Evolutionary conservation across 2,113 vertebrate species (phyloP).

Genomic region (Mirounga angustirostris): DNA sequence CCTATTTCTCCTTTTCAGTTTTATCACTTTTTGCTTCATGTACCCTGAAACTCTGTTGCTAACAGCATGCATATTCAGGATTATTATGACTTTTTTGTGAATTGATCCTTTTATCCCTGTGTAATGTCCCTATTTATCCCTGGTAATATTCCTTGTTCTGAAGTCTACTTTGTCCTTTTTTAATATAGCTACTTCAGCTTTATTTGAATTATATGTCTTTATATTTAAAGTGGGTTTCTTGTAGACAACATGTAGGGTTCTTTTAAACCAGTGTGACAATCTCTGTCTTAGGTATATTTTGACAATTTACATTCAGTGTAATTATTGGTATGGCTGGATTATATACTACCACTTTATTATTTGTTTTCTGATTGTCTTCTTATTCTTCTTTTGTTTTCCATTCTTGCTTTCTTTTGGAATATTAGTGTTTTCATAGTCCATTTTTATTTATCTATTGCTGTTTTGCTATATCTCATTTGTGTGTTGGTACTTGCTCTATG

Average conservation of each 20-base stretch:
- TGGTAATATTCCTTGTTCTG: conserved; percentile 19
- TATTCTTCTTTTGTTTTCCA: neutral
- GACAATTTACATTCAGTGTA: neutral
- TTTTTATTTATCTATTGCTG: neutral
- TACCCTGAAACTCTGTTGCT: conserved; percentile 48
- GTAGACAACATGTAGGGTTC: neutral
- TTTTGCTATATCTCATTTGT: conserved; percentile 22
- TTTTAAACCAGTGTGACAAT: neutral
- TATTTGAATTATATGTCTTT: conserved; percentile 42
- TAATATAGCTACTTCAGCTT: conserved; percentile 29
- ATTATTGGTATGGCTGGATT: conserved; percentile 42
- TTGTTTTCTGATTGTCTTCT: conserved; percentile 20
- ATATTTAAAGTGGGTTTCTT: conserved; percentile 50
- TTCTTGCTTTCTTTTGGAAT: conserved; percentile 46
- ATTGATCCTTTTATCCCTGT: conserved; percentile 32
- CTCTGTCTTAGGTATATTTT: neutral
- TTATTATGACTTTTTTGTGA: neutral
- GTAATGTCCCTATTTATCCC: conserved; percentile 5
- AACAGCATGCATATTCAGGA: neutral
- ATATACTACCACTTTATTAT: conserved; percentile 43
- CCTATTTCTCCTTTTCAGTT: conserved; percentile 40
- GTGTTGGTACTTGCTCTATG: neutral
- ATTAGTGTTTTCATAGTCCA: conserved; percentile 7
- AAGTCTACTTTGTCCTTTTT: conserved; percentile 19
- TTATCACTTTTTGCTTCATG: conserved; percentile 39